Percentiles rank a stretch among this genome's conserved stretches.
These are phyloP conservation scores for Trogon melanurus DNA, from an alignment of 2,113 vertebrate species.

Conservation along the genomic window DNA sequence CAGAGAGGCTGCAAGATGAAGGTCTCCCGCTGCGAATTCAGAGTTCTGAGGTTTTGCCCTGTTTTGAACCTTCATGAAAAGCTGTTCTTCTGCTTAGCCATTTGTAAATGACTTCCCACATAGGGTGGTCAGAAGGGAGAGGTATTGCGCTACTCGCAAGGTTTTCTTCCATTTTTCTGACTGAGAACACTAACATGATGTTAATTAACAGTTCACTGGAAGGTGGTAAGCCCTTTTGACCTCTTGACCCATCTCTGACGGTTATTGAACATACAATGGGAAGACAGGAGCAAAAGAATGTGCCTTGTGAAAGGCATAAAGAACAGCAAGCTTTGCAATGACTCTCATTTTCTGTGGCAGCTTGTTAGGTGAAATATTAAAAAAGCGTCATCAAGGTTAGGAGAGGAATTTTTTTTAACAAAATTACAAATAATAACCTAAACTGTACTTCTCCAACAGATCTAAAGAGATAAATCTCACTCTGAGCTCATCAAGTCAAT, in stretches of 20 bases:
- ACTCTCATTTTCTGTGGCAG: background rate
- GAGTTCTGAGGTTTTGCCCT: background rate
- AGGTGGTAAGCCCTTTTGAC: background rate
- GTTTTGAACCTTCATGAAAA: background rate
- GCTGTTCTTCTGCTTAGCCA: background rate
- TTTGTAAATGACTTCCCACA: background rate
- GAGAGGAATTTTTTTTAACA: background rate
- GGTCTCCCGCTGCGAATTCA: background rate
- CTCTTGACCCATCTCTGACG: background rate
- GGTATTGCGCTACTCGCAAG: background rate
- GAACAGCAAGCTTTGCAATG: background rate
- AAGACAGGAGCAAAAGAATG: background rate
- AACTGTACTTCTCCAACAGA: accelerated
- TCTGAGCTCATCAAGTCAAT: background rate
- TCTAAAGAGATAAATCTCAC: background rate
- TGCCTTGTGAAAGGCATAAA: background rate
- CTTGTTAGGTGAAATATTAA: background rate
- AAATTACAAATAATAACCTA: background rate
- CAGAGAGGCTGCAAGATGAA: background rate
- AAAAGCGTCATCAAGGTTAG: background rate
- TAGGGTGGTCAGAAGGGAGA: background rate
- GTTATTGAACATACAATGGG: background rate
- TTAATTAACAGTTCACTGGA: background rate
- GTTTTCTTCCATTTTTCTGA: background rate
- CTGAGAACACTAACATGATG: background rate